Conservation (phyloP, 2,113 vertebrate genomes). For the Ochotona princeps region DNA sequence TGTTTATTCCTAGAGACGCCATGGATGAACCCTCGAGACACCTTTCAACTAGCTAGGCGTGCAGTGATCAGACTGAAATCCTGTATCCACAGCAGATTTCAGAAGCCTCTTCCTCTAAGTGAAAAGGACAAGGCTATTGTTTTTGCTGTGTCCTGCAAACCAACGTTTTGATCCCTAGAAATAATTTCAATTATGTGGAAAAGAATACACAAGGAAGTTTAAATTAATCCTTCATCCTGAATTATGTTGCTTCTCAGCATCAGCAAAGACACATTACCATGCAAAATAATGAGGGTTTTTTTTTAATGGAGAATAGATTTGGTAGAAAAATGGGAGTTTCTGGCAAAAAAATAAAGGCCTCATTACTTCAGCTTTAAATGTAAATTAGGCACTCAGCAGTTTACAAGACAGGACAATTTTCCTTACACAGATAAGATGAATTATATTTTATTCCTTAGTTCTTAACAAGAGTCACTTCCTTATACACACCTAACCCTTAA, state of each 20-base stretch:
- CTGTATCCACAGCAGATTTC: conserved; percentile 40
- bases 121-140: conserved; percentile 57
- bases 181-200: conserved; percentile 74
- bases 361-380: conserved; percentile 82
- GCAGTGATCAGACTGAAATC: conserved; percentile 50
- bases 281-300: conserved; percentile 74
- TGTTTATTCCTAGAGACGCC: conserved; percentile 19
- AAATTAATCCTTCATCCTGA: conserved; percentile 78
- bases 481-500: conserved; percentile 83
- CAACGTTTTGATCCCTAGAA: conserved; percentile 71
- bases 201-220: conserved; percentile 69
- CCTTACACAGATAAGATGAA: conserved; percentile 81
- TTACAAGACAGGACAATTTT: conserved; percentile 82
- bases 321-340: conserved; percentile 79
- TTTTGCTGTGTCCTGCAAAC: conserved; percentile 63
- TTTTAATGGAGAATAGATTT: conserved; percentile 77
- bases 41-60: conserved; percentile 19
- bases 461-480: conserved; percentile 81
- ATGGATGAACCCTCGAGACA: not conserved
- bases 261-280: conserved; percentile 76
- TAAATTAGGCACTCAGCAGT: conserved; percentile 81
- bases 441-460: conserved; percentile 82
- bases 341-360: conserved; percentile 80
- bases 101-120: conserved; percentile 27
- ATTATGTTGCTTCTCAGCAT: conserved; percentile 78